A percentile compares a stretch with the other conserved stretches of the same genome.
phyloP scores from a whole-genome alignment of 2,888 invertebrate species.

The Mylabris sibirica region DNA sequence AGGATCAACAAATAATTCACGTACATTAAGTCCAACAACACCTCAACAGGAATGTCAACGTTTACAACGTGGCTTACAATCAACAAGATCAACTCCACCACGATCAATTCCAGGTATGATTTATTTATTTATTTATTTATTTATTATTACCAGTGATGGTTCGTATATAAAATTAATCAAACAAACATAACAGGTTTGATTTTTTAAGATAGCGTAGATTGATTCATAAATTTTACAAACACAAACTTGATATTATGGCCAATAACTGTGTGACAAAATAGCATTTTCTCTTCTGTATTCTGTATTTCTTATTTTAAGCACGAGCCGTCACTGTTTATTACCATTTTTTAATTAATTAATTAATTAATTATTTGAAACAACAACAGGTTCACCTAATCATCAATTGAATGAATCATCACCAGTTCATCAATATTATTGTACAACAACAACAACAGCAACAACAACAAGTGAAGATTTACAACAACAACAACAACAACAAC shows the following conservation, averaged over 20 bases:
- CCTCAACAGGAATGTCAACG: slow-evolving; percentile 83
- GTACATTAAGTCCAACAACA: slow-evolving; percentile 68
- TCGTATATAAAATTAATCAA: too few relatives aligned
- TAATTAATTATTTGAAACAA: neutral
- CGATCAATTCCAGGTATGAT: neutral
- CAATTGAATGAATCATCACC: slow-evolving; percentile 63
- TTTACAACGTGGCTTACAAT: slow-evolving; percentile 68
- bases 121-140: neutral
- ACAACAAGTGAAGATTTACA: slow-evolving; percentile 36
- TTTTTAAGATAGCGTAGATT: too few relatives aligned
- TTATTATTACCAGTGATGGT: too few relatives aligned
- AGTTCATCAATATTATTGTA: slow-evolving; percentile 65
- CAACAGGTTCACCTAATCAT: slow-evolving; percentile 71
- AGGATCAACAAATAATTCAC: slow-evolving; percentile 66
- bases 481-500: slow-evolving; percentile 66
- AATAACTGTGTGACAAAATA: too few relatives aligned
- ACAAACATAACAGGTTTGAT: too few relatives aligned
- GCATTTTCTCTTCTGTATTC: too few relatives aligned
- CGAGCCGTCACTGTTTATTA: too few relatives aligned
- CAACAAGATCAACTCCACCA: slow-evolving; percentile 57
- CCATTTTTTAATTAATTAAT: too few relatives aligned
- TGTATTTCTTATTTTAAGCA: too few relatives aligned
- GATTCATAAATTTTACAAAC: too few relatives aligned
- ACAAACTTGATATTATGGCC: too few relatives aligned
- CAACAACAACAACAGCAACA: slow-evolving; percentile 65